Evolutionary conservation across 1,140 invertebrate genomes (phyloP).

Genomic region (Calliphora vicina): DNA sequence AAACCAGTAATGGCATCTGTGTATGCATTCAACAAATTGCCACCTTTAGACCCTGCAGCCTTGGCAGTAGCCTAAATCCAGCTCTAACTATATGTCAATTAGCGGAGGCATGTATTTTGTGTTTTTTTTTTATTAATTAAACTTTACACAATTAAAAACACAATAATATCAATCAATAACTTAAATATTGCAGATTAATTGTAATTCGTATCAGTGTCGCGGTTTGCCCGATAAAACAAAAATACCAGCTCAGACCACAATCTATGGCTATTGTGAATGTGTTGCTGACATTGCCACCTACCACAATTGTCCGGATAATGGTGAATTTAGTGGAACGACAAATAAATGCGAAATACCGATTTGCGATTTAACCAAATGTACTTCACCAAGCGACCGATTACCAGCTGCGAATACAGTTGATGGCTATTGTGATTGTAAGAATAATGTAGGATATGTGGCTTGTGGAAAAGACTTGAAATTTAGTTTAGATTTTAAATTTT

Average conservation of each 20-base stretch:
- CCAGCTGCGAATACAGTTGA: background rate
- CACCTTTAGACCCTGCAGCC: slow-evolving; percentile 23
- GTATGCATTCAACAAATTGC: slow-evolving; percentile 23
- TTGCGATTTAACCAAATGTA: background rate
- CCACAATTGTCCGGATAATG: background rate
- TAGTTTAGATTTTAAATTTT: background rate
- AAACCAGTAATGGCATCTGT: slow-evolving; percentile 32
- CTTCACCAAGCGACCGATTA: background rate
- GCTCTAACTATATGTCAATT: background rate
- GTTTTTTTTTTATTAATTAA: too few species aligned
- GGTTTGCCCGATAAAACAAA: slow-evolving; percentile 10
- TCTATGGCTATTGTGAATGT: background rate
- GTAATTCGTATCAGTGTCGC: background rate
- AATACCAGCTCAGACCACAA: background rate
- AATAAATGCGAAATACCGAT: background rate
- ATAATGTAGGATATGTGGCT: slow-evolving; percentile 15
- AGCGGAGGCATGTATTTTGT: slow-evolving; percentile 19
- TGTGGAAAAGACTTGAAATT: slow-evolving; percentile 36
- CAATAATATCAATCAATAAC: too few species aligned
- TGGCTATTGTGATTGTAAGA: slow-evolving; percentile 47
- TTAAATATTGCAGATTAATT: slow-evolving; percentile 9
- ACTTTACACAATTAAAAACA: too few species aligned
- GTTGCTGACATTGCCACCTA: background rate
- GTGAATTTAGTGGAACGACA: background rate
- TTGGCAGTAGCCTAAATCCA: slow-evolving; percentile 15